Conservation (phyloP, 2,888 invertebrate genomes). For the Platycheirus rosarum region DNA sequence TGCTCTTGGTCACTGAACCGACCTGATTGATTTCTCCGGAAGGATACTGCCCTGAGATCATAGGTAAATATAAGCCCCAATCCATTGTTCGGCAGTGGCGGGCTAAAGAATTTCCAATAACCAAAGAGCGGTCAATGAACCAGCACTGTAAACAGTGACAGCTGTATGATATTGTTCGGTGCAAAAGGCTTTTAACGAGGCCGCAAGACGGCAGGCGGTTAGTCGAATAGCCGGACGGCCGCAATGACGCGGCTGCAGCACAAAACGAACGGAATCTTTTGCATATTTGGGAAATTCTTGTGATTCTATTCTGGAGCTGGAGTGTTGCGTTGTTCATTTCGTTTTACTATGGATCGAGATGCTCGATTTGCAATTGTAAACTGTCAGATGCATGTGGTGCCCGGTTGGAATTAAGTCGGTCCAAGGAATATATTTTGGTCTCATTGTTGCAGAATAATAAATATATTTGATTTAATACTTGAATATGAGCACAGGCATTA, state of each 20-base stretch:
- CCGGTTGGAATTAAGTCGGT: neutral
- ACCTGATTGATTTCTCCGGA: slow-evolving; percentile 61
- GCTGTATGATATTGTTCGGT: slow-evolving; percentile 58
- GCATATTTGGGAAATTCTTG: slow-evolving; percentile 58
- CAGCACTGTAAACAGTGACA: slow-evolving; percentile 25
- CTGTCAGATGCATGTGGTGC: slow-evolving; percentile 9
- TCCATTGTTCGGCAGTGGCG: neutral
- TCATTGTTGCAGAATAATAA: neutral
- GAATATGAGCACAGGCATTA: slow-evolving; percentile 17
- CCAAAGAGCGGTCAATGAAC: slow-evolving; percentile 35
- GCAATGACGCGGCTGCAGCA: neutral
- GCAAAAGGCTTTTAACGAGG: slow-evolving; percentile 54
- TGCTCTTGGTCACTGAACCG: slow-evolving; percentile 64
- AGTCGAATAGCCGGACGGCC: neutral
- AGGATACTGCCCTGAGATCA: slow-evolving; percentile 44
- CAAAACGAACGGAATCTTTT: slow-evolving; percentile 31
- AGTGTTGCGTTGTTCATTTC: slow-evolving; percentile 22
- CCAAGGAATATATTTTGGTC: neutral
- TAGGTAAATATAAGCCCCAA: slow-evolving; percentile 29
- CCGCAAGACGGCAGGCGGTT: slow-evolving; percentile 16
- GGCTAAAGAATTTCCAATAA: slow-evolving; percentile 9
- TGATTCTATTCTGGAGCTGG: slow-evolving; percentile 5
- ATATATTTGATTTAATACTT: neutral
- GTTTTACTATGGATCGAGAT: slow-evolving; percentile 59
- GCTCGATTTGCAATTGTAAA: slow-evolving; percentile 62